Conservation (phyloP, 92 coral and sea anemone genomes). For the Parazoanthus darwini region DNA sequence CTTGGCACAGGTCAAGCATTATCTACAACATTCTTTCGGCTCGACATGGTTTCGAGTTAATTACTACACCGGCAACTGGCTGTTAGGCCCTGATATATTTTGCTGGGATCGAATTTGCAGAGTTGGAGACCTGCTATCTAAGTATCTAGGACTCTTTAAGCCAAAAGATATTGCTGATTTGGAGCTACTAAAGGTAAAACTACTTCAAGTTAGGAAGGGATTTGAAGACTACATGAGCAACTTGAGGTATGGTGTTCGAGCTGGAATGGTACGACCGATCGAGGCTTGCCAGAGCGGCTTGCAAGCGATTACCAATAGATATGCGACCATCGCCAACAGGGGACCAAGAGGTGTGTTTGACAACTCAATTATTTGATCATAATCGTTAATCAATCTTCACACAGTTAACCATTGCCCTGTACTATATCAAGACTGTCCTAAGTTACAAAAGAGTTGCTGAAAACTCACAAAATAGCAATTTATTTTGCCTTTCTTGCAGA, state of each 20-base stretch:
- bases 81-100: conserved; percentile 36
- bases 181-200: conserved; percentile 54
- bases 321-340: conserved; percentile 41
- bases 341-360: conserved; percentile 18
- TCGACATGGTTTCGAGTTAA: conserved; percentile 39
- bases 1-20: conserved; percentile 31
- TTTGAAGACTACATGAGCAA: conserved; percentile 55
- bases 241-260: conserved; percentile 57
- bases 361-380: conserved; percentile 2
- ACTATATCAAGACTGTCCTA: not conserved
- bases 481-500: not conserved
- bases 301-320: conserved; percentile 47
- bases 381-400: not conserved
- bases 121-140: conserved; percentile 24
- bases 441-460: not conserved
- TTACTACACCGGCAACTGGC: conserved; percentile 39
- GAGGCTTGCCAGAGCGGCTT: conserved; percentile 66
- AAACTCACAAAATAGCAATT: not conserved
- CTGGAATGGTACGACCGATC: conserved; percentile 78
- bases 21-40: conserved; percentile 33
- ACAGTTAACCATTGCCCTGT: not conserved
- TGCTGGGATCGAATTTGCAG: conserved; percentile 47
- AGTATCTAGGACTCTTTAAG: conserved; percentile 42
- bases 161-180: conserved; percentile 56
- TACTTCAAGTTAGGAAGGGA: conserved; percentile 50